A percentile compares a stretch with the other conserved stretches of the same genome.
phyloP scores from a whole-genome alignment of 2,888 invertebrate species.

The Apeira syringaria region DNA sequence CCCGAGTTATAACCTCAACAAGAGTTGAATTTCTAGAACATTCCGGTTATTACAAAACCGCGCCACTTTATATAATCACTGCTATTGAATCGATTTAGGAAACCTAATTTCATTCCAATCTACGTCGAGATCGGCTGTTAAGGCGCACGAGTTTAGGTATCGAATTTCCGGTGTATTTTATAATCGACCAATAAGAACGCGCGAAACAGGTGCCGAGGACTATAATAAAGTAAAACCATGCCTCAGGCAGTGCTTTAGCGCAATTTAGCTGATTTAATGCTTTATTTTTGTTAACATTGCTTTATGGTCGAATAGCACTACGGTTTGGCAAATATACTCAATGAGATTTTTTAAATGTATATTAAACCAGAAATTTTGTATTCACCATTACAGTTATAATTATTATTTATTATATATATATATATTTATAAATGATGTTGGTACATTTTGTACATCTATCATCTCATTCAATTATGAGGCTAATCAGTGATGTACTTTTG shows the following conservation, averaged over 20 bases:
- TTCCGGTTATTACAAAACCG: background rate
- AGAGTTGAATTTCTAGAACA: background rate
- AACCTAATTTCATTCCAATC: slow-evolving; percentile 23
- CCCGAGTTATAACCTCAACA: no score
- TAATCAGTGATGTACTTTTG: no score
- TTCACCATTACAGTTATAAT: no score
- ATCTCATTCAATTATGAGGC: no score
- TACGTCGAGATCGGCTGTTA: slow-evolving; percentile 24
- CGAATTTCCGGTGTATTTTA: slow-evolving; percentile 34
- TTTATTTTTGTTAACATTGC: slow-evolving; percentile 24
- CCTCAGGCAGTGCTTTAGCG: slow-evolving; percentile 18
- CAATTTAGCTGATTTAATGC: slow-evolving; percentile 33
- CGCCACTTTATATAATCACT: slow-evolving; percentile 15
- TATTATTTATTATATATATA: no score
- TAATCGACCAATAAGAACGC: slow-evolving; percentile 25
- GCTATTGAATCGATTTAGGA: slow-evolving; percentile 15
- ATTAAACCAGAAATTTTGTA: no score
- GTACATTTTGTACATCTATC: no score
- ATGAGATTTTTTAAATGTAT: no score
- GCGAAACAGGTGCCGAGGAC: slow-evolving; percentile 32
- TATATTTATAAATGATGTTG: no score
- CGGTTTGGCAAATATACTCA: no score
- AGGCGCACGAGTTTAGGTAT: slow-evolving; percentile 24
- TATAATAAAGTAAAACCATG: slow-evolving; percentile 38
- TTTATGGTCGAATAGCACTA: slow-evolving; percentile 13